Evolutionary conservation across 1,140 invertebrate species (phyloP).

Genomic region (Trachelipus rathkii): DNA sequence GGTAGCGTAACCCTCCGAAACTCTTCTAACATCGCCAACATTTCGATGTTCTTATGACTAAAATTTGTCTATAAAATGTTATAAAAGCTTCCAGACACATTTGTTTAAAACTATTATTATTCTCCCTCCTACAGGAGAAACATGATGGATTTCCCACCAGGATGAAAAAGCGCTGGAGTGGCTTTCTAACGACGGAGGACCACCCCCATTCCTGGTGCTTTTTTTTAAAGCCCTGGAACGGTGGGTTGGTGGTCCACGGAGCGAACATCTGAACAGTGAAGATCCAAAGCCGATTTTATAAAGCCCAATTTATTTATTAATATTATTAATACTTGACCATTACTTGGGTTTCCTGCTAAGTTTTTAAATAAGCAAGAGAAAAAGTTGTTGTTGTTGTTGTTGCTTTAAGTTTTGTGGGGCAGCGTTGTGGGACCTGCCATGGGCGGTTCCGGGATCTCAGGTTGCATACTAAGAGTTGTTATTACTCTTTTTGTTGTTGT

Average conservation of each 20-base stretch:
- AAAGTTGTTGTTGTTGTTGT: background rate
- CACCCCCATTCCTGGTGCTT: constrained; percentile 1
- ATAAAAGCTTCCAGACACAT: no score
- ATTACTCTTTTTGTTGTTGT: background rate
- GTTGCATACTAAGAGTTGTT: background rate
- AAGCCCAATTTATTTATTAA: background rate
- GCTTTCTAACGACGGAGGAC: background rate
- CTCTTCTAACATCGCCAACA: no score
- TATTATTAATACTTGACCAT: no score
- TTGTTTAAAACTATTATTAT: no score
- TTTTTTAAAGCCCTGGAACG: background rate
- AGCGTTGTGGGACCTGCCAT: background rate
- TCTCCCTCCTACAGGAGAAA: background rate
- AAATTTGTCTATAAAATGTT: no score
- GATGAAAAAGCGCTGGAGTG: background rate
- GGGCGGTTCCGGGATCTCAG: no score
- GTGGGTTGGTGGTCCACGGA: background rate
- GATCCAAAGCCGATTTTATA: background rate
- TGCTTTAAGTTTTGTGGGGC: background rate
- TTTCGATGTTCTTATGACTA: no score
- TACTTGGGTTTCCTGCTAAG: no score
- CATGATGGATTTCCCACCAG: background rate
- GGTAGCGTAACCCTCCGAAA: no score
- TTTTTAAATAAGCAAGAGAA: background rate
- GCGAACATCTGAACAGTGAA: background rate